Base-by-base conservation (phyloP, 2,797 vertebrate species). In the Simalia tracyae region DNA sequence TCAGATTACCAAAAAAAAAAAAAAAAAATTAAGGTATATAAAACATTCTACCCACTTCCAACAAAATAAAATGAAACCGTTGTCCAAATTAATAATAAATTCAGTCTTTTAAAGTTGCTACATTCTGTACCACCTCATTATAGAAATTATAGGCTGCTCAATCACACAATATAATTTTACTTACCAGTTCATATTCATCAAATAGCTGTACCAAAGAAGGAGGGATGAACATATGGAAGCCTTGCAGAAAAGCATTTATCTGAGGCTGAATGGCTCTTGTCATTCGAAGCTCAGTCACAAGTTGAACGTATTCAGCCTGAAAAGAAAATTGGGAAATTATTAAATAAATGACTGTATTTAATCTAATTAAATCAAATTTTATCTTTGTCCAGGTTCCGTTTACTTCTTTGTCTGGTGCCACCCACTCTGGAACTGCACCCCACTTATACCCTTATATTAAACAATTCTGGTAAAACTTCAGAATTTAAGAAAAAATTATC, bases 211-310 rank as follows among this genome's bases (percentile, higher is more conserved):
- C 98, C 94, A 99, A 98, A 14, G 99, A 99, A 0, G 99, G 98
- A 12, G 97, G 99, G 95, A 99, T 99, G 96, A 99, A 99, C 97
- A 98, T 99, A 97, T 99, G 99, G 97, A 99, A 99, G 86, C 99
- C 99, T 93, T 98, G 99, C 92, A 99, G 96, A 96, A 99, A 99
- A 89, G 98, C 99, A 92, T 99, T 99, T 95, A 99, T 99, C 97
- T 99, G 99, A 94, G 99, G 99, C 96, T 99, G 99, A 97, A 99
- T 99, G 93, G 99, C 99, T 96, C 99, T 98, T 54, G 99, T 99
- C 99, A 99, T 99, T 96, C 99, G 98, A 96, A 99, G 98, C 97
- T 99, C 99, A 36, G 99, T 99, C 94, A 99, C 99, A 95, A 99
- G 98, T 97, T 99, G 99, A 64, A 99, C 99, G 24, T 99, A 99